Evolutionary conservation across 2,888 invertebrate genomes (phyloP), one percentile per base, ranked within the genome.

Genomic region (Troides oblongomaculatus): DNA sequence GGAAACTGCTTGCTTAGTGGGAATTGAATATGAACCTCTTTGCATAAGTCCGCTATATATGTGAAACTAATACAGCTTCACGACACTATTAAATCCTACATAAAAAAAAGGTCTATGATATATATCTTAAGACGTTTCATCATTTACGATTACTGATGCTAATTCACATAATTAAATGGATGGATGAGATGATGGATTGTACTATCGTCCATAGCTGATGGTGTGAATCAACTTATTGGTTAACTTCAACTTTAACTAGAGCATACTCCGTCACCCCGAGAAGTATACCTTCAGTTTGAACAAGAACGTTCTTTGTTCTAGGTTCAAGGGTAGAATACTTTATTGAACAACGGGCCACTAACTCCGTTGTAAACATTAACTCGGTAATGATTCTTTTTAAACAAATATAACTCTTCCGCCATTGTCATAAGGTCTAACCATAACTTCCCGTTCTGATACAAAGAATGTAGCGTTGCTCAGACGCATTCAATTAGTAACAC

Each of bases 291-390:
- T 87, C 85, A 75, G 83, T 86, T 87, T 85, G 79, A 74, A 80
- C 77, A 77, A 72, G 76, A 75, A 76, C 77, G 77, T 78, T 79
- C 84, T 82, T 85, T 84, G 84, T 86, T 83, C 78, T 82, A 79
- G 83, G 87, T 88, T 89, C 89, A 89, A 89, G 89, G 89, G 75
- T 82, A 74, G 39, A 64, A 76, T 77, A 79, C 76, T 77, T 78
- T 77, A 72, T 74, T 75, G 74, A 75, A 75, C 73, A 75, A 70
- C 68, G 59, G 70, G 72, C 71, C 30, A 60, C 56, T 59, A 61
- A 66, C 64, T 72, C 70, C 71, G 74, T 72, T 70, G 74, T 76
- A 73, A 70, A 72, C 72, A 68, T 72, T 73, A 57, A 66, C 60
- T 57, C 69, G 66, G 58, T 66, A 46, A 30, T 30, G 36, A 36